Conservation (phyloP, 2,888 invertebrate species). For the Rugalucina vietnamica region DNA sequence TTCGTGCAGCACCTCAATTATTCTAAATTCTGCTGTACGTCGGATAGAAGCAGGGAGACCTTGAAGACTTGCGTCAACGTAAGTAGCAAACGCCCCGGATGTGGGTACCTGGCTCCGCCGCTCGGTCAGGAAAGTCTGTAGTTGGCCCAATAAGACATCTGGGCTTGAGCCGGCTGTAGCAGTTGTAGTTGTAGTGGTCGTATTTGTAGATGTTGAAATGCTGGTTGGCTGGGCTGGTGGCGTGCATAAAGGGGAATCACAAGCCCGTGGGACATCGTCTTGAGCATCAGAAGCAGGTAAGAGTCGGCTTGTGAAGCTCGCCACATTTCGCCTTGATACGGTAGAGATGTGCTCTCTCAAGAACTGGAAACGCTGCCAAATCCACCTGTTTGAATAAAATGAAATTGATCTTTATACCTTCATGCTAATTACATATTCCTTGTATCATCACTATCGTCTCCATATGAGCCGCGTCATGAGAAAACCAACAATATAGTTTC, state of each 20-base stretch:
- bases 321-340: slow-evolving; percentile 23
- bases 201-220: slow-evolving; percentile 32
- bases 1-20: slow-evolving; percentile 39
- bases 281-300: slow-evolving; percentile 22
- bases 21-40: slow-evolving; percentile 37
- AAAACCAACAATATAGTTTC: too few species aligned
- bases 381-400: slow-evolving; percentile 27
- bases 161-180: slow-evolving; percentile 28
- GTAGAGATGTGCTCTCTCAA: slow-evolving; percentile 28
- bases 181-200: slow-evolving; percentile 28
- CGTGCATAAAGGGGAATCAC: slow-evolving; percentile 31
- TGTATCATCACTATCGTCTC: too few species aligned
- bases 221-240: slow-evolving; percentile 9
- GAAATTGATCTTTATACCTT: too few species aligned
- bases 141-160: slow-evolving; percentile 33
- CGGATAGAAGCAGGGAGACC: slow-evolving; percentile 32
- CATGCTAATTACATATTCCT: too few species aligned
- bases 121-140: slow-evolving; percentile 37
- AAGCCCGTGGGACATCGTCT: neutral
- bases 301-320: slow-evolving; percentile 22
- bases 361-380: slow-evolving; percentile 23
- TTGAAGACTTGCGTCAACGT: slow-evolving; percentile 25
- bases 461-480: too few species aligned
- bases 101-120: slow-evolving; percentile 33
- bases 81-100: slow-evolving; percentile 30